These are phyloP conservation scores for Alces alces DNA, from an alignment of 2,113 vertebrate genomes.

Conservation along the genomic window DNA sequence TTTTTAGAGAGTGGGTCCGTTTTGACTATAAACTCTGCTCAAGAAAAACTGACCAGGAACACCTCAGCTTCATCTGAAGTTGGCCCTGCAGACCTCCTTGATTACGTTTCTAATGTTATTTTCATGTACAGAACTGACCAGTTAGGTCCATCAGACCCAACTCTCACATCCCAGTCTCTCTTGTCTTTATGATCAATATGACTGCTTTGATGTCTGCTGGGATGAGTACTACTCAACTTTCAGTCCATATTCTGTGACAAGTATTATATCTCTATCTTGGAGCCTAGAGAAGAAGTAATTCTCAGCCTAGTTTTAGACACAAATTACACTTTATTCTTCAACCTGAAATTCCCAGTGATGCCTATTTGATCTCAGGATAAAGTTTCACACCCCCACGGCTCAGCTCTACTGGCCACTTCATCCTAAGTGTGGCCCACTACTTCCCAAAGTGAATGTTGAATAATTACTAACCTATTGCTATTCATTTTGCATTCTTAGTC, in stretches of 20 bases:
- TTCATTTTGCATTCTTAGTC: neutral
- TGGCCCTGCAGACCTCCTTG: too few species aligned
- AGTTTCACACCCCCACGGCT: neutral
- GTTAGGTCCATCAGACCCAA: rapidly evolving
- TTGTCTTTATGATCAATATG: neutral
- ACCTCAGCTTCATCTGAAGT: neutral
- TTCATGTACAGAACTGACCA: neutral
- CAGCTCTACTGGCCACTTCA: neutral
- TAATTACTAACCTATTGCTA: neutral
- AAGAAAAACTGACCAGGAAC: neutral
- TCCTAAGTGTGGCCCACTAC: neutral
- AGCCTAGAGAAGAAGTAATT: neutral
- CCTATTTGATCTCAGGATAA: neutral
- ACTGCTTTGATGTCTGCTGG: rapidly evolving
- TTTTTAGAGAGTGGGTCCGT: neutral
- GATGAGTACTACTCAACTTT: neutral
- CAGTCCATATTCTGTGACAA: neutral
- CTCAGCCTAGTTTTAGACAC: neutral
- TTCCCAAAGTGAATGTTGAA: neutral
- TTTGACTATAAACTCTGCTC: neutral
- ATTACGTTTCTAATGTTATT: neutral
- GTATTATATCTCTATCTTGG: neutral
- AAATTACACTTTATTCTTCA: neutral
- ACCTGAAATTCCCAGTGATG: neutral
- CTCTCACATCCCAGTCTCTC: neutral